A percentile compares a stretch with the other conserved stretches of the same genome.
These are phyloP conservation scores for Chitala chitala DNA, from an alignment of 2,113 vertebrate species.

Conservation along the genomic window DNA sequence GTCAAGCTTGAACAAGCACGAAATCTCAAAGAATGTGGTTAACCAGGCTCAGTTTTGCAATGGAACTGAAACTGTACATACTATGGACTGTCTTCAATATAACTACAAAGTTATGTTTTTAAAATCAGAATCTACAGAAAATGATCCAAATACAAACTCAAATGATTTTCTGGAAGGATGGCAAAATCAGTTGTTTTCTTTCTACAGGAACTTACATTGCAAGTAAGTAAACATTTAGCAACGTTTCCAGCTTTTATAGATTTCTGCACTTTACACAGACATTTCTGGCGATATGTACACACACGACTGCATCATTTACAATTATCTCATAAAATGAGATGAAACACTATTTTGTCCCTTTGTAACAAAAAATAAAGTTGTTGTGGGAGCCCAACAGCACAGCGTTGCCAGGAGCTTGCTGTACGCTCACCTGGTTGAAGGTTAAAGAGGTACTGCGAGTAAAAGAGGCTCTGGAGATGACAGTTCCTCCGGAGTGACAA, in stretches of 20 bases:
- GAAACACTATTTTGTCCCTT: background rate
- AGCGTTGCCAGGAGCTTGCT: background rate
- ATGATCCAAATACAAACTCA: background rate
- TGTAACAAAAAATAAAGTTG: background rate
- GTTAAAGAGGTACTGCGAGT: constrained; percentile 2
- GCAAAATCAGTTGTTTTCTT: background rate
- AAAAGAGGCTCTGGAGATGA: background rate
- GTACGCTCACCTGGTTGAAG: background rate
- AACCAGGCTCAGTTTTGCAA: constrained; percentile 13
- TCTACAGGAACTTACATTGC: background rate
- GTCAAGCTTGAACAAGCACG: too few relatives aligned
- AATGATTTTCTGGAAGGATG: background rate
- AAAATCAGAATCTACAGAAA: constrained; percentile 8
- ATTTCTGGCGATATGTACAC: background rate
- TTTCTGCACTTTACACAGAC: background rate
- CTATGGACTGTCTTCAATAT: background rate
- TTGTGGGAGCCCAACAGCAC: background rate
- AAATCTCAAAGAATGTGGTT: constrained; percentile 7
- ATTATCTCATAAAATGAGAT: background rate
- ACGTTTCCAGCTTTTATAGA: background rate
- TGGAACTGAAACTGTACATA: background rate
- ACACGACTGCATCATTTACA: constrained; percentile 8
- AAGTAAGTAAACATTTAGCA: background rate
- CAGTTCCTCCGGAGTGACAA: background rate
- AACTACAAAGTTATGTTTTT: too few relatives aligned